Conservation (phyloP, 1,140 invertebrate species). For the Diabrotica virgifera region DNA sequence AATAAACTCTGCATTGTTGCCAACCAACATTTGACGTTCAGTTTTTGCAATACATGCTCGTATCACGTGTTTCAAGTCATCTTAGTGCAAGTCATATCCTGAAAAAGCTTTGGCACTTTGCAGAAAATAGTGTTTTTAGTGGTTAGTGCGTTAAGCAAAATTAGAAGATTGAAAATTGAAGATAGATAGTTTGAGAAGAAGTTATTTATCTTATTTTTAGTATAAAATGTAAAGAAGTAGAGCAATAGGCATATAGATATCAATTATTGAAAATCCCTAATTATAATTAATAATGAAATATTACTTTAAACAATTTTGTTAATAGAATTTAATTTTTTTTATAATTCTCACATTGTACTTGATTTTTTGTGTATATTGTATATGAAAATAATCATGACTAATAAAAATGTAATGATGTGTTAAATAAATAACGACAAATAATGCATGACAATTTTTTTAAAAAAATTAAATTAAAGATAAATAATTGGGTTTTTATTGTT, state of each 20-base stretch:
- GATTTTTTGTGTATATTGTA: too few relatives aligned
- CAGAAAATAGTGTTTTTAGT: constrained; percentile 11
- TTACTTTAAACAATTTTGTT: too few relatives aligned
- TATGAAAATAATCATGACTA: too few relatives aligned
- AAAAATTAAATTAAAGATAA: too few relatives aligned
- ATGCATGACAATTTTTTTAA: too few relatives aligned
- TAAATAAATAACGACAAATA: too few relatives aligned
- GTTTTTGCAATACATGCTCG: constrained; percentile 11
- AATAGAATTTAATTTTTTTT: too few relatives aligned
- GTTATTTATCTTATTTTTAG: constrained; percentile 4
- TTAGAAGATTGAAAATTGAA: constrained; percentile 9
- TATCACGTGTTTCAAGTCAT: neutral
- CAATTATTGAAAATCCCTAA: neutral
- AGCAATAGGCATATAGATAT: neutral
- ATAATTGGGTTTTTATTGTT: too few relatives aligned
- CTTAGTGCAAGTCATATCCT: constrained; percentile 1
- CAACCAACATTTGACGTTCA: neutral
- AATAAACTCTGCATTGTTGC: neutral
- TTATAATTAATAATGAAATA: neutral
- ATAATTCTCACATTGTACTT: too few relatives aligned
- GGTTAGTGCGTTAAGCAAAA: constrained; percentile 16
- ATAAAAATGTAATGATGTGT: too few relatives aligned
- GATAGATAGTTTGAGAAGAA: constrained; percentile 11
- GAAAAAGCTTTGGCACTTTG: constrained; percentile 8
- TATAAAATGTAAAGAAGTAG: constrained; percentile 4